Evolutionary conservation across 2,888 invertebrate species (phyloP).

Genomic region (Brenthis daphne): DNA sequence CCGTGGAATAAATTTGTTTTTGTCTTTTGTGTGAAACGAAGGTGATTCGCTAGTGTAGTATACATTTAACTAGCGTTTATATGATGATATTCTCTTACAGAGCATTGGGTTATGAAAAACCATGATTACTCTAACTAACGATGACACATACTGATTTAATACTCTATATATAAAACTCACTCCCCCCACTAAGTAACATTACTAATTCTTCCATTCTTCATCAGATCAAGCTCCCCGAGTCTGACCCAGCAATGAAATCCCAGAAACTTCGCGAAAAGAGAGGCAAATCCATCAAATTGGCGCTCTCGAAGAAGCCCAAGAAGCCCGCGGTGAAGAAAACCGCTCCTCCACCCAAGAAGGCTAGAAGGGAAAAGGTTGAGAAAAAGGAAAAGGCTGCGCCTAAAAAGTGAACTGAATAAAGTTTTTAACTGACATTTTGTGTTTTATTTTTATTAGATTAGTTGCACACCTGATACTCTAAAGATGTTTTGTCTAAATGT

Average conservation of each 20-base stretch:
- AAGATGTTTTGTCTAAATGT: no score
- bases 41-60: no score
- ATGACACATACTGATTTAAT: conserved; percentile 68
- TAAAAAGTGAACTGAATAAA: conserved; percentile 55
- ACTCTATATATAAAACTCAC: no score
- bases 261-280: conserved; percentile 77
- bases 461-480: not conserved
- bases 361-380: conserved; percentile 47
- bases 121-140: conserved; percentile 74
- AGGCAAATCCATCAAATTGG: conserved; percentile 77
- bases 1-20: no score
- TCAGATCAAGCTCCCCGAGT: conserved; percentile 75
- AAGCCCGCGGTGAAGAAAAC: conserved; percentile 74
- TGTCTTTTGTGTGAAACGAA: no score
- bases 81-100: conserved; percentile 76
- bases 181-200: not conserved
- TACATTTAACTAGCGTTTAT: not conserved
- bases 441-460: conserved; percentile 27
- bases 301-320: conserved; percentile 79
- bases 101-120: conserved; percentile 79
- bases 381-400: conserved; percentile 47
- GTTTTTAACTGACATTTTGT: conserved; percentile 38
- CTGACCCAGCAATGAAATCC: conserved; percentile 73
- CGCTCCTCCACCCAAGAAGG: conserved; percentile 63
- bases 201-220: conserved; percentile 24